Conservation (phyloP, 2,113 vertebrate species). For the Rhipidura dahli region DNA sequence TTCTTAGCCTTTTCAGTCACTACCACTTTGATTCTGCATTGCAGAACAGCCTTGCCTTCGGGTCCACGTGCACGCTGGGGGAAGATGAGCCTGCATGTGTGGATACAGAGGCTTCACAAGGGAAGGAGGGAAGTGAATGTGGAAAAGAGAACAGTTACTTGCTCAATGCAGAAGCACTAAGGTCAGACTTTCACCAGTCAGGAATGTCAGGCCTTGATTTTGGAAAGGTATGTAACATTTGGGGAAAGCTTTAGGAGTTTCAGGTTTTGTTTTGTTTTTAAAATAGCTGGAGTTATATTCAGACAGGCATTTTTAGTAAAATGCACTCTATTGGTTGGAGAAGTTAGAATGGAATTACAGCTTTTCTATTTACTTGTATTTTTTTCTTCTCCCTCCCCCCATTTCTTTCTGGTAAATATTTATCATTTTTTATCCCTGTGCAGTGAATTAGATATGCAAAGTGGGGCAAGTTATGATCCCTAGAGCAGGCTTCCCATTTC, state of each 20-base stretch:
- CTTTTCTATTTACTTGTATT: not conserved
- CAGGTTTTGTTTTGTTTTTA: not conserved
- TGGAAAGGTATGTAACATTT: constrained; percentile 69
- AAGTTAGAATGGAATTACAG: not conserved
- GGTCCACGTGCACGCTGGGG: not conserved
- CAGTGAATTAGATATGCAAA: not conserved
- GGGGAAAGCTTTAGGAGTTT: not conserved
- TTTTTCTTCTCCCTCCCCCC: not conserved
- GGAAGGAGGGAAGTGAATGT: constrained; percentile 3
- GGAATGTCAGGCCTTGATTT: constrained; percentile 64
- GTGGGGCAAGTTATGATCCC: not conserved
- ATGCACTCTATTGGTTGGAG: not conserved
- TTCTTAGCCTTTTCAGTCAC: not conserved
- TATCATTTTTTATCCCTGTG: not conserved
- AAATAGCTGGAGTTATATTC: not conserved
- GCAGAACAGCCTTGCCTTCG: constrained; percentile 39
- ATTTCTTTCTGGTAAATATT: not conserved
- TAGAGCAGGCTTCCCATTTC: not conserved
- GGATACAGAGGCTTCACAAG: constrained; percentile 36
- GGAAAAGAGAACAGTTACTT: constrained; percentile 67
- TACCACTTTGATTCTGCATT: not conserved
- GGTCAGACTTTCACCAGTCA: constrained; percentile 76
- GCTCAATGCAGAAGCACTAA: constrained; percentile 79
- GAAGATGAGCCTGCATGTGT: constrained; percentile 4
- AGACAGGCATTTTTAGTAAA: not conserved